A percentile compares a stretch with the other conserved stretches of the same genome.
Conservation (phyloP, 2,888 invertebrate species). For the Empis stercorea region DNA sequence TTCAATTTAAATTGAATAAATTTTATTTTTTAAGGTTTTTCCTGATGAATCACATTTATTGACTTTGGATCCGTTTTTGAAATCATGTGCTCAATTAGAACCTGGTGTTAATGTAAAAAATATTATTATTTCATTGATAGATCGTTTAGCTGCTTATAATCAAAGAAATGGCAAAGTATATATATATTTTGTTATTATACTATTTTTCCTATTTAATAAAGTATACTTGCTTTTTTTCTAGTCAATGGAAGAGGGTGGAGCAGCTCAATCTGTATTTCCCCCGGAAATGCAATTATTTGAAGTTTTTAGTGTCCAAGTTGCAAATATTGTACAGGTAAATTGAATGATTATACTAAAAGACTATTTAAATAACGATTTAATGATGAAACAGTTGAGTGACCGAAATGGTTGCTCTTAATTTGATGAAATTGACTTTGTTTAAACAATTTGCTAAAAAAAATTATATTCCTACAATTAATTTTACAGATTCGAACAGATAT, state of each 20-base stretch:
- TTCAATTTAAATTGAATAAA: neutral
- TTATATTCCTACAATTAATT: no score
- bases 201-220: neutral
- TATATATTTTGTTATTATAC: neutral
- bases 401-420: no score
- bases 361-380: no score
- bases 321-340: conserved; percentile 77
- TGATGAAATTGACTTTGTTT: no score
- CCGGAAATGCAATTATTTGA: conserved; percentile 91
- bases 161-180: conserved; percentile 54
- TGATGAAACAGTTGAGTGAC: no score
- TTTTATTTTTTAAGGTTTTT: conserved; percentile 52
- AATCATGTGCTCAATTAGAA: conserved; percentile 94
- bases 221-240: neutral
- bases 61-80: conserved; percentile 86
- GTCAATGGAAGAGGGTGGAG: neutral
- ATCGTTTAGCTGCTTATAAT: conserved; percentile 73
- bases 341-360: neutral
- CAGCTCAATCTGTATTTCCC: conserved; percentile 48
- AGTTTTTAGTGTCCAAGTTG: conserved; percentile 95
- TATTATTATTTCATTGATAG: conserved; percentile 92
- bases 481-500: conserved; percentile 87
- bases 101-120: conserved; percentile 95
- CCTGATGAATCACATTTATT: conserved; percentile 98
- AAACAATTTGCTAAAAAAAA: no score